phyloP scores from a whole-genome alignment of 1,140 invertebrate genomes.

The Drosophila bipectinata region DNA sequence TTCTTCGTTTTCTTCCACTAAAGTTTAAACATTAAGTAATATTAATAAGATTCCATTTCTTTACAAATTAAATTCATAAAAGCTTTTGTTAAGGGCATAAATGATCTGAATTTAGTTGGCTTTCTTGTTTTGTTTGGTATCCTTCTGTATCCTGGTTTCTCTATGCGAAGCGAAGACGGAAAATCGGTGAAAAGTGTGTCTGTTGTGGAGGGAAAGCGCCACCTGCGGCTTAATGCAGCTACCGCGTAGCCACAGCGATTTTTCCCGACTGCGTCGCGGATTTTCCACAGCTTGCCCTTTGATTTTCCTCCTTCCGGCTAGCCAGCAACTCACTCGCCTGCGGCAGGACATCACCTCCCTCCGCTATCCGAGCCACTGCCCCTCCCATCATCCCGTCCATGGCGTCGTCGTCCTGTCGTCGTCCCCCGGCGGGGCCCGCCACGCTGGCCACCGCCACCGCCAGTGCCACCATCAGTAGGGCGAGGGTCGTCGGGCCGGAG shows the following conservation, averaged over 20 bases:
- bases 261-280: slow-evolving; percentile 26
- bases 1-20: slow-evolving; percentile 7
- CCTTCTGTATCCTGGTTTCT: slow-evolving; percentile 18
- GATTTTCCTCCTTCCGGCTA: slow-evolving; percentile 11
- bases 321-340: slow-evolving; percentile 41
- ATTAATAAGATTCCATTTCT: slow-evolving; percentile 48
- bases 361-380: slow-evolving; percentile 2
- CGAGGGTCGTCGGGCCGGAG: slow-evolving; percentile 52
- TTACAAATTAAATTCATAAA: slow-evolving; percentile 78
- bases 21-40: slow-evolving; percentile 12
- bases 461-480: slow-evolving; percentile 60
- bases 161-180: slow-evolving; percentile 71
- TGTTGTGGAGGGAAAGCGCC: slow-evolving; percentile 34
- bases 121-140: slow-evolving; percentile 6
- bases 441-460: slow-evolving; percentile 18
- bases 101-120: slow-evolving; percentile 38
- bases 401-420: background rate
- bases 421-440: background rate
- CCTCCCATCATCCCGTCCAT: slow-evolving; percentile 27
- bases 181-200: slow-evolving; percentile 67
- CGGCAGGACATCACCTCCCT: background rate
- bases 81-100: slow-evolving; percentile 74
- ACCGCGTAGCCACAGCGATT: slow-evolving; percentile 60
- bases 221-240: slow-evolving; percentile 64
- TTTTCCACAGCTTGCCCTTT: slow-evolving; percentile 18